Base-by-base conservation (phyloP, 2,113 vertebrate species). In the Lamprologus speciosus region DNA sequence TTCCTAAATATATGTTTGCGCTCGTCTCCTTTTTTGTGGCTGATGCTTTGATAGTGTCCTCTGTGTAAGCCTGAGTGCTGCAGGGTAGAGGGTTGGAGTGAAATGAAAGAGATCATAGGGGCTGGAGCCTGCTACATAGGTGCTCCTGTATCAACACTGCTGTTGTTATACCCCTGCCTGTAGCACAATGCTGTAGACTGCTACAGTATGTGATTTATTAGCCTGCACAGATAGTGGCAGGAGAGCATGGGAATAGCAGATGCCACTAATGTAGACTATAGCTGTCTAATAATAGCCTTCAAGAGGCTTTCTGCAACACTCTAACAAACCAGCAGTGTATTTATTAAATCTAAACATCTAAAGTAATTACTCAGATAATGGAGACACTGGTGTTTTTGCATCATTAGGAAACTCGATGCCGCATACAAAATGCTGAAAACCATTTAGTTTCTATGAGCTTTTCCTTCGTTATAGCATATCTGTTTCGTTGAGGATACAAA, bases 11-110 rank as follows among this genome's bases (percentile, higher is more conserved):
- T 88, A 93, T 84, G 73, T 90, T 73, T 42, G 58, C 6, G 57
- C 50, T 86, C 17, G 7, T 86, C 81, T 91, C 82, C 84, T 55
- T 82, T 81, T 86, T 68, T 60, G 73, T 58, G 55, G 54, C 80
- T 73, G 83, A 87, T 91, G 88, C 91, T 91, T 89, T 94, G 92
- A 94, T 93, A 85, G 84, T 85, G 90, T 92, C 92, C 90, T 92
- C 75, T 85, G 89, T 91, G 83, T 84, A 89, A 81, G 93, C 50
- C 55, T 84, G 88, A 87, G 89, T 87, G 93, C 91, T 92, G 87
- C 88, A 70, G 93, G 93, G 86, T 87, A 82, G 90, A 88, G 90
- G 85, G 92, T 89, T 92, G 73, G 89, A 88, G 73, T 86, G 90
- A 91, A 91, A 91, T 86, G 81, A 89, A 90, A 86, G 88, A 91